phyloP scores from a whole-genome alignment of 2,113 vertebrate species.

The Phrynosoma blainvillii region DNA sequence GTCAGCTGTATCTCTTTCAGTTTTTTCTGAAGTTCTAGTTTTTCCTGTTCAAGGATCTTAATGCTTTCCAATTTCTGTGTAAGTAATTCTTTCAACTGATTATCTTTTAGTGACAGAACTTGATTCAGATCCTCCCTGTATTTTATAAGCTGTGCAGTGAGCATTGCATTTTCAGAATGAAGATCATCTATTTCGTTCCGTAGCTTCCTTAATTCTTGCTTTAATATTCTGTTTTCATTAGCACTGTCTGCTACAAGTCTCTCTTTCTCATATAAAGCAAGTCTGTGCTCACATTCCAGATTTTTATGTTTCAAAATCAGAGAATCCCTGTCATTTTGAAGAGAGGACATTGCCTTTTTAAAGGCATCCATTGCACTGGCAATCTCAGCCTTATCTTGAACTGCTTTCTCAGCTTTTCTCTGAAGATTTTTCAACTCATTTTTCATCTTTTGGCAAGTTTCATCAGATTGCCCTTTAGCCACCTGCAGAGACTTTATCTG shows the following conservation, averaged over 20 bases:
- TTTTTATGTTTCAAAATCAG: constrained; percentile 77
- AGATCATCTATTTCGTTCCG: constrained; percentile 87
- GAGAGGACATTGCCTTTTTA: constrained; percentile 82
- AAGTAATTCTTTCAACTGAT: constrained; percentile 86
- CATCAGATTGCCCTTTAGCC: constrained; percentile 72
- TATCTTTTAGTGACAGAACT: constrained; percentile 88
- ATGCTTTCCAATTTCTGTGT: constrained; percentile 86
- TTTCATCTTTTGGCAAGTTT: constrained; percentile 70
- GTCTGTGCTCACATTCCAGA: constrained; percentile 73
- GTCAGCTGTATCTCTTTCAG: constrained; percentile 68
- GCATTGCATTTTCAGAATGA: constrained; percentile 91
- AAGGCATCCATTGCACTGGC: constrained; percentile 78
- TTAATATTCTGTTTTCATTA: constrained; percentile 74
- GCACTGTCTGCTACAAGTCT: constrained; percentile 66
- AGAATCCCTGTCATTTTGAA: constrained; percentile 84
- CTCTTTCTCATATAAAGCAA: constrained; percentile 67
- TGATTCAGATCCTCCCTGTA: constrained; percentile 89
- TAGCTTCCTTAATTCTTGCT: constrained; percentile 79
- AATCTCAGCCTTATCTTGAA: constrained; percentile 77
- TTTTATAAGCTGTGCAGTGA: constrained; percentile 86
- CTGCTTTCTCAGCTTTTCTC: constrained; percentile 64
- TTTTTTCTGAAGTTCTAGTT: constrained; percentile 72
- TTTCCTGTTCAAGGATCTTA: constrained; percentile 83
- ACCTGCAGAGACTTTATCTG: constrained; percentile 70
- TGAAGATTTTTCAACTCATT: constrained; percentile 75